A percentile compares a stretch with the other conserved stretches of the same genome.
Conservation (phyloP, 2,888 invertebrate genomes). For the Scaptomyza polygonia region DNA sequence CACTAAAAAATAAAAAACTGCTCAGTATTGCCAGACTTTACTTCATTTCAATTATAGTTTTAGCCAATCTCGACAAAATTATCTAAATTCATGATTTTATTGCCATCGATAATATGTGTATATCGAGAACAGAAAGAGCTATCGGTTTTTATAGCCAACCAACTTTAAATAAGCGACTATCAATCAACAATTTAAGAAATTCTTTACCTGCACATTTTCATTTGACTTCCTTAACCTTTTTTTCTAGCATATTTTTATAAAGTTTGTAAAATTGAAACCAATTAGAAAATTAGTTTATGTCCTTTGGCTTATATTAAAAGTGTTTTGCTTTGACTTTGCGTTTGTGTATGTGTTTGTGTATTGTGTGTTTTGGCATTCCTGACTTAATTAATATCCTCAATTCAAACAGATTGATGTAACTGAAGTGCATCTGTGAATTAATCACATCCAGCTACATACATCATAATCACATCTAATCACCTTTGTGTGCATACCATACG, state of each 20-base stretch:
- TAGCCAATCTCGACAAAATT: too few relatives aligned
- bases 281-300: not conserved
- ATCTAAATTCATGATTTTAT: too few relatives aligned
- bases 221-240: too few relatives aligned
- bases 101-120: too few relatives aligned
- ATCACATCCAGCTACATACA: conserved; percentile 24
- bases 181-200: too few relatives aligned
- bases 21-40: too few relatives aligned
- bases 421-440: conserved; percentile 15
- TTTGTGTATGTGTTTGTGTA: not conserved
- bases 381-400: conserved; percentile 5
- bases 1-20: too few relatives aligned
- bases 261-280: not conserved
- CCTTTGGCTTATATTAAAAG: not conserved
- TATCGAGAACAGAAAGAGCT: too few relatives aligned
- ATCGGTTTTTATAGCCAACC: too few relatives aligned
- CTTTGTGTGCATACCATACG: not conserved
- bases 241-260: too few relatives aligned
- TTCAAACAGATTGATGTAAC: not conserved
- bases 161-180: too few relatives aligned
- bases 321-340: not conserved
- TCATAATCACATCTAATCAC: not conserved
- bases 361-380: not conserved
- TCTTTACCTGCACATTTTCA: not conserved
- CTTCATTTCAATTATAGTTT: too few relatives aligned